These are phyloP conservation scores for Agrenia bidenticulata DNA, from an alignment of 2,888 invertebrate species.

Conservation along the genomic window DNA sequence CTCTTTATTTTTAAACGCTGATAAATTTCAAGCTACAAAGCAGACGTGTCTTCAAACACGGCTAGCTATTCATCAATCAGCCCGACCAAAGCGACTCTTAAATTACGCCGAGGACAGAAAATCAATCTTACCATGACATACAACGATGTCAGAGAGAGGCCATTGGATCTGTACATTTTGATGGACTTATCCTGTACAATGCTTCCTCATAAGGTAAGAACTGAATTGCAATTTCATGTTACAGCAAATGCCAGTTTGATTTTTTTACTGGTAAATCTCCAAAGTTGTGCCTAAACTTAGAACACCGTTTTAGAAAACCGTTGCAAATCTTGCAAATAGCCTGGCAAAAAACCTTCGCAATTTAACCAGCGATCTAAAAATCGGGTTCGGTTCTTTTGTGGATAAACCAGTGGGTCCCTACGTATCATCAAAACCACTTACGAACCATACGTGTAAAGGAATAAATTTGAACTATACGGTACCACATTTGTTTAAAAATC, in stretches of 20 bases:
- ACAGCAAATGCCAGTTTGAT: too few relatives aligned
- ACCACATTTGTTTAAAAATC: slow-evolving; percentile 80
- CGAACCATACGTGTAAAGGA: not conserved
- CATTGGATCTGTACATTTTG: slow-evolving; percentile 44
- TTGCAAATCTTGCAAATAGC: slow-evolving; percentile 78
- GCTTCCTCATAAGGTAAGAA: slow-evolving; percentile 31
- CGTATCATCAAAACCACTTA: slow-evolving; percentile 64
- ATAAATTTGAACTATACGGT: slow-evolving; percentile 56
- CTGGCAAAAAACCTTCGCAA: slow-evolving; percentile 79
- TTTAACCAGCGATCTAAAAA: slow-evolving; percentile 86
- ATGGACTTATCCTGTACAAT: slow-evolving; percentile 45
- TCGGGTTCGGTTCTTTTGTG: slow-evolving; percentile 92
- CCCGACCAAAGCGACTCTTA: slow-evolving; percentile 20
- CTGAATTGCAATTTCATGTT: too few relatives aligned
- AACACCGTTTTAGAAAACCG: slow-evolving; percentile 59
- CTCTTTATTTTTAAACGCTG: too few relatives aligned
- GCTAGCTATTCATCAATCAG: not conserved
- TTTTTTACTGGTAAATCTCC: too few relatives aligned
- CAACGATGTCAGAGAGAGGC: slow-evolving; percentile 28
- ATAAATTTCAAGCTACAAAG: too few relatives aligned
- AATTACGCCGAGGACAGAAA: slow-evolving; percentile 33
- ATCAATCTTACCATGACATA: slow-evolving; percentile 31
- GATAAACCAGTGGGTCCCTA: slow-evolving; percentile 98
- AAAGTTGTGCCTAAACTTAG: too few relatives aligned
- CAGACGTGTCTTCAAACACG: too few relatives aligned